These are phyloP conservation scores for Aplysia californica DNA, from an alignment of 1,140 invertebrate genomes.

Conservation along the genomic window DNA sequence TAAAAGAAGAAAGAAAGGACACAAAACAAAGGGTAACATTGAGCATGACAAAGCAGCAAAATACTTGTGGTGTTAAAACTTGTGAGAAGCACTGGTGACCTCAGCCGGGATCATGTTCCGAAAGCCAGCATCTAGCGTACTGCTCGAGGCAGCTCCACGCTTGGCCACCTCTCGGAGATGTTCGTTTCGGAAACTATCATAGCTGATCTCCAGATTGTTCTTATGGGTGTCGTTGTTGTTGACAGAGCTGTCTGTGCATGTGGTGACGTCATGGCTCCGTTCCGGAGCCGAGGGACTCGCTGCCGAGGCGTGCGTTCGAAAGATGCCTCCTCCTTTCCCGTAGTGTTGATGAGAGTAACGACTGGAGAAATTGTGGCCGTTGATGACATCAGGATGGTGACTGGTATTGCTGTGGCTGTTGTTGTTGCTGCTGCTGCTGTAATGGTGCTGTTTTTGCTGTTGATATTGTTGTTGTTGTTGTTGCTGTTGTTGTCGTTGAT, in stretches of 20 bases:
- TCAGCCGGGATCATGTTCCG: not conserved
- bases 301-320: not conserved
- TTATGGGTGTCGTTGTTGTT: not conserved
- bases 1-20: no score
- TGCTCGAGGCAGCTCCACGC: constrained; percentile 8
- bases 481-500: no score
- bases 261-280: not conserved
- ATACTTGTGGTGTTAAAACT: no score
- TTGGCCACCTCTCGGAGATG: constrained; percentile 8
- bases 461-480: no score
- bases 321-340: not conserved
- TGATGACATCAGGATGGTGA: not conserved
- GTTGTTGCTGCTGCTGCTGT: not conserved
- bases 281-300: not conserved
- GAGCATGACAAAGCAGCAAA: no score
- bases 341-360: no score
- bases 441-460: not conserved
- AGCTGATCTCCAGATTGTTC: constrained; percentile 9
- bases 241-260: not conserved
- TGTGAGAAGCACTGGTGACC: no score
- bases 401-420: no score
- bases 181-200: constrained; percentile 17
- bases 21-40: no score
- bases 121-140: constrained; percentile 10
- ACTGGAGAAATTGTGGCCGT: constrained; percentile 13